Conservation (phyloP, 2,888 invertebrate genomes). For the Perithous albicinctus region DNA sequence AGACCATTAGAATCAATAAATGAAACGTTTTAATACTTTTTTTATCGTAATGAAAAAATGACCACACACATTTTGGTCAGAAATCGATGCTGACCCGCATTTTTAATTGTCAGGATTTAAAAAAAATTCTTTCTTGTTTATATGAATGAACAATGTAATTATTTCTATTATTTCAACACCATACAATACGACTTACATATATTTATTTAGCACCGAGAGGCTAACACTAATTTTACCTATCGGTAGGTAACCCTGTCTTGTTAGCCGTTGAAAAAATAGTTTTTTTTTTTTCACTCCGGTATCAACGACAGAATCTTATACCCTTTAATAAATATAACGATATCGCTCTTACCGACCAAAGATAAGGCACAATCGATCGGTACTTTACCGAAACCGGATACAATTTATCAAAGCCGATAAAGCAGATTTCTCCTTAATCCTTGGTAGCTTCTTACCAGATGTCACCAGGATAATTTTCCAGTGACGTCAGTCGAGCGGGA, state of each 20-base stretch:
- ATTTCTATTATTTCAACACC: no score
- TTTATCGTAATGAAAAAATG: no score
- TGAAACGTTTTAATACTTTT: no score
- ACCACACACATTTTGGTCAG: no score
- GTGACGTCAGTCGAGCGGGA: conserved; percentile 61
- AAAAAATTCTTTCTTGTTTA: no score
- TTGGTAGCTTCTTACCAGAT: neutral
- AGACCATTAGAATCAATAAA: no score
- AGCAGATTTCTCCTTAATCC: neutral
- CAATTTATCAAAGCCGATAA: neutral
- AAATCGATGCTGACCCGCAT: no score
- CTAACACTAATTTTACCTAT: neutral
- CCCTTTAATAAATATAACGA: neutral
- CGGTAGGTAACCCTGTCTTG: neutral
- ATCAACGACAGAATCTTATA: neutral
- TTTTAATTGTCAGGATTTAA: no score
- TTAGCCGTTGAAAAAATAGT: neutral
- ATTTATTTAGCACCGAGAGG: neutral
- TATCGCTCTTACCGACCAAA: neutral
- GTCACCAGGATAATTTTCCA: conserved; percentile 25
- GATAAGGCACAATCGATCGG: neutral
- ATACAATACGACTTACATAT: neutral
- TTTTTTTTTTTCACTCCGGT: neutral
- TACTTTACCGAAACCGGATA: neutral
- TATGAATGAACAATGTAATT: no score